Base-by-base conservation (phyloP, 2,797 vertebrate genomes). In the Mus minutoides region DNA sequence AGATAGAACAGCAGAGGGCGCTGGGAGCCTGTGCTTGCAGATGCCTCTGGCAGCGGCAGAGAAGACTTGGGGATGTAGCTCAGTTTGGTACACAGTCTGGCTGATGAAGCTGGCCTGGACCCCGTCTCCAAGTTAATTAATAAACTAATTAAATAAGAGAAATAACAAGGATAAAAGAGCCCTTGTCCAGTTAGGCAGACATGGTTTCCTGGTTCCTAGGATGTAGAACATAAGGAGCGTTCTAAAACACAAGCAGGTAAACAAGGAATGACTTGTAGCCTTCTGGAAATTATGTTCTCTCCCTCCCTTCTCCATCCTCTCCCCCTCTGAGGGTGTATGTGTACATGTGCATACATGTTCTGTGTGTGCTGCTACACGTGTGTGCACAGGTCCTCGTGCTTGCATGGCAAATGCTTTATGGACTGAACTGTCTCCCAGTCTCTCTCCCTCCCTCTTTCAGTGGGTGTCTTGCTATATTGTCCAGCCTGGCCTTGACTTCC, bases 1-100 rank as follows among this genome's bases (percentile, higher is more conserved):
- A 8, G 43, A 54, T 26, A 8, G 56, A 85, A 95, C 97, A 97
- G 96, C 80, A 98, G 97, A 79, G 96, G 97, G 97, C 40, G 97
- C 97, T 97, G 60, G 40, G 24, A 93, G 79, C 58, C 75, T 34
- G 46, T 49, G 60, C 60, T 69, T 90, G 89, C 78, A 4, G 3
- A 71, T 49, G 22, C 22, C 49, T 90, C 16, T 0, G 22, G n/a
- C 77, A 1, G 60, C 17, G 5, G 8, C 49, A 7, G 10, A 34
- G 17, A 64, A 64, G 34, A 46, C 8, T 4, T 26, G 52, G 49
- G 49, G 22, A 7, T 1, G 13, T 3, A 31, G 24, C 49, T 73
- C 34, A 2, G 49, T 73, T 56, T 56, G 49, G 64, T n/a, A 69
- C 43, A 86, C 3, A 49, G 34, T 69, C 34, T 52, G 11, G 7